Percentiles rank a stretch among this genome's conserved stretches.
These are phyloP conservation scores for Nycticryphes semicollaris DNA, from an alignment of 2,113 vertebrate species.

Conservation along the genomic window DNA sequence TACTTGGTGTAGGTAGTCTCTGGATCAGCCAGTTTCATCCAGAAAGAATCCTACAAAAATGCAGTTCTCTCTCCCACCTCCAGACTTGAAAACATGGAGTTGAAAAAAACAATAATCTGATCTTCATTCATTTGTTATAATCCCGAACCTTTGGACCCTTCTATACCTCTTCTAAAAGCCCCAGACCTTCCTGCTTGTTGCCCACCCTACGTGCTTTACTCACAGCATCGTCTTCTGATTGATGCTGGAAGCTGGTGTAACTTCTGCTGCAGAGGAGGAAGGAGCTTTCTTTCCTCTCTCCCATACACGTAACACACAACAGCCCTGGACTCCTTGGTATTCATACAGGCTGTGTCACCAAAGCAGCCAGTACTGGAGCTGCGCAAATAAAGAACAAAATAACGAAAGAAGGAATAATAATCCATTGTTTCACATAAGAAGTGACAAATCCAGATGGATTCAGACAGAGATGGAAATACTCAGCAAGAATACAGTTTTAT, in stretches of 20 bases:
- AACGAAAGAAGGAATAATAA: not conserved
- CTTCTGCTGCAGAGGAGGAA: not conserved
- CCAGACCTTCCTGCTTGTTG: not conserved
- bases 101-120: not conserved
- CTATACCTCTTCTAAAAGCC: not conserved
- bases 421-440: not conserved
- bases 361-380: not conserved
- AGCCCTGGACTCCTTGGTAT: not conserved
- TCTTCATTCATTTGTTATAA: not conserved
- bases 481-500: not conserved
- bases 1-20: not conserved
- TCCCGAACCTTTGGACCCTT: not conserved
- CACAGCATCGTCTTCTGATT: not conserved
- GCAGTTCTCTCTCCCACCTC: not conserved
- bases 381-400: not conserved
- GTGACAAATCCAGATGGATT: not conserved
- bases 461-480: not conserved
- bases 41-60: not conserved
- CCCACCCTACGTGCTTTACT: not conserved
- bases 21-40: not conserved
- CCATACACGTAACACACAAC: fast-evolving
- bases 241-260: not conserved
- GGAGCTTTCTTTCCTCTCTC: not conserved
- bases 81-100: not conserved
- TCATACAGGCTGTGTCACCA: not conserved